phyloP scores from a whole-genome alignment of 2,113 vertebrate species.

The Emydura subglobosa region DNA sequence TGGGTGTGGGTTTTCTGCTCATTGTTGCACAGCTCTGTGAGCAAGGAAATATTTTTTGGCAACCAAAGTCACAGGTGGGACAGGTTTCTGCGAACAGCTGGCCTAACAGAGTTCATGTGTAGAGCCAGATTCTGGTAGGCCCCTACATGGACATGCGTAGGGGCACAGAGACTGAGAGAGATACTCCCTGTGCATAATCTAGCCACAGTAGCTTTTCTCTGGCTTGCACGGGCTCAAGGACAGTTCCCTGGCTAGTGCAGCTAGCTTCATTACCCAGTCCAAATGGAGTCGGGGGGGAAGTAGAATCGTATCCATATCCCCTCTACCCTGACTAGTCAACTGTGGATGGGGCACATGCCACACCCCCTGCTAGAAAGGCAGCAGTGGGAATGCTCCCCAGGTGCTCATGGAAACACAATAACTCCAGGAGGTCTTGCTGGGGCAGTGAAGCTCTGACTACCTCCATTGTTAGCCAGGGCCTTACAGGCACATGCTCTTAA shows the following conservation, averaged over 20 bases:
- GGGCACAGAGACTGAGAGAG: too few relatives aligned
- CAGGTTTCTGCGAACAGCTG: background rate
- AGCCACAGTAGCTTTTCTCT: background rate
- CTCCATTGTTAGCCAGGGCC: background rate
- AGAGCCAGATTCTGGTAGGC: background rate
- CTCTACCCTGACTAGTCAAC: background rate
- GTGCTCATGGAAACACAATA: background rate
- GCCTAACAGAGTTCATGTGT: background rate
- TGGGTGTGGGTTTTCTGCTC: constrained; percentile 10
- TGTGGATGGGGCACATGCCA: background rate
- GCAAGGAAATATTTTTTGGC: background rate
- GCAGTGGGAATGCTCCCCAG: background rate
- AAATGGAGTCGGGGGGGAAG: background rate
- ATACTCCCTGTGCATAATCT: background rate
- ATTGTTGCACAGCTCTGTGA: background rate
- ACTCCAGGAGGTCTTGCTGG: background rate
- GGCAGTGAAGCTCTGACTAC: background rate
- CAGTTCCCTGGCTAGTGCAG: background rate
- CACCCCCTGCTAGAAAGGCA: background rate
- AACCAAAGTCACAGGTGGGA: background rate
- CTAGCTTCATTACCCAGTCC: background rate
- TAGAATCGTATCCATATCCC: background rate
- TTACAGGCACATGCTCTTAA: background rate
- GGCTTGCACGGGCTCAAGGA: background rate
- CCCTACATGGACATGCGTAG: background rate